Percentiles rank a stretch among this genome's conserved stretches.
These are phyloP conservation scores for Platanista minor DNA, from an alignment of 2,113 vertebrate species.

Conservation along the genomic window DNA sequence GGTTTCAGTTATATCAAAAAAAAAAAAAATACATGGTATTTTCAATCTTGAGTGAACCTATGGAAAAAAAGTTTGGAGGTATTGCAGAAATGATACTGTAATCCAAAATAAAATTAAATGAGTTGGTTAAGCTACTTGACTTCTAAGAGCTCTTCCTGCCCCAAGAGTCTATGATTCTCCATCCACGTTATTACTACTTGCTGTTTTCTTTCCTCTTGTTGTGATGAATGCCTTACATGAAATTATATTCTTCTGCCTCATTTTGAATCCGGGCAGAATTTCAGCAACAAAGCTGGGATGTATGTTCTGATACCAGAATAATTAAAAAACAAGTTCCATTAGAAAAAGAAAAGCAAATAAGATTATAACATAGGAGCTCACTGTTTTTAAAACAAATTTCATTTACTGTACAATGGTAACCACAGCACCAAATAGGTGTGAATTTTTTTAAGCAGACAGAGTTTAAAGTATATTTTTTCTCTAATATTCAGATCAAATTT, in stretches of 20 bases:
- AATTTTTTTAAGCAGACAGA: background rate
- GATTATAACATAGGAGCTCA: background rate
- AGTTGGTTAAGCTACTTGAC: background rate
- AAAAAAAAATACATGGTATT: background rate
- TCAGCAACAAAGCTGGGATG: background rate
- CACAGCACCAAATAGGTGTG: background rate
- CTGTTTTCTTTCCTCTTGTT: background rate
- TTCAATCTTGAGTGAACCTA: background rate
- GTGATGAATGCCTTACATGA: background rate
- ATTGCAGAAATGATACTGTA: background rate
- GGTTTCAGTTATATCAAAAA: background rate
- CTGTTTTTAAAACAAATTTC: background rate
- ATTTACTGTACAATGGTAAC: background rate
- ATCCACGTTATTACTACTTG: background rate
- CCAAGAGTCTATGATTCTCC: background rate
- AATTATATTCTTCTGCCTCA: background rate
- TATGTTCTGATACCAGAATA: constrained; percentile 20
- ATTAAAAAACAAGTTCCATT: background rate
- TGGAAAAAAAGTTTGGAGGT: background rate
- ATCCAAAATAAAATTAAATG: constrained; percentile 18
- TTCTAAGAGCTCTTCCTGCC: background rate
- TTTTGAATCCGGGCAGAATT: constrained; percentile 18
- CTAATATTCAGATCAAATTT: constrained; percentile 31
- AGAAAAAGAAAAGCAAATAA: background rate
- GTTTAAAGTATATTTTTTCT: constrained; percentile 14